Base-by-base conservation (phyloP, 2,113 vertebrate genomes). In the Calyptommatus sinebrachiatus region DNA sequence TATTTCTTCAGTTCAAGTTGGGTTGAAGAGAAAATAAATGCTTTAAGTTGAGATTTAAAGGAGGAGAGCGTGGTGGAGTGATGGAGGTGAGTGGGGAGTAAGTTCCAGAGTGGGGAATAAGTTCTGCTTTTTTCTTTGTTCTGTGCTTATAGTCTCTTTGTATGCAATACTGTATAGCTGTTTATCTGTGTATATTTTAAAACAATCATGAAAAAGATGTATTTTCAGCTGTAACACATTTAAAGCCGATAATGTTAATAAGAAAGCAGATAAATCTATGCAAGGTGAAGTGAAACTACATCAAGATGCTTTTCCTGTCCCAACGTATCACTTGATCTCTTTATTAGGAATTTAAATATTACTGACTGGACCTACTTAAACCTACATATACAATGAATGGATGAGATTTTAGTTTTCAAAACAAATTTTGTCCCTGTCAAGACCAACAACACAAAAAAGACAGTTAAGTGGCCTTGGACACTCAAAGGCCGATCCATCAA, bases 401-500 rank as follows among this genome's bases (percentile, higher is more conserved):
- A 9, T 86, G 89, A 89, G 83, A 80, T 88, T 92, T 85, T 89
- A 86, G 91, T 4, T 68, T 93, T 91, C 88, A 90, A 90, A 83
- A 75, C 81, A 57, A 70, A 88, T 88, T 76, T 85, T 83, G 2
- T 92, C 85, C 86, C 66, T 88, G 21, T 90, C 75, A 90, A 92
- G 93, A 93, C 91, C 90, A 94, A 90, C 75, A 90, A 71, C n/a
- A 65, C 71, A 82, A 1, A 26, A 80, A 89, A 71, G 53, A 7
- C 76, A 89, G 89, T 66, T 89, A 92, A 93, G 92, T 71, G 53
- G 92, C 93, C 93, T 90, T 93, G 91, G 82, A 91, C 89, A 94
- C 88, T 84, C 85, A 88, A 89, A 92, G 92, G 90, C 90, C 91
- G 93, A 95, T 95, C 93, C 93, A 93, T 95, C 94, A 94, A 92